Evolutionary conservation across 2,113 vertebrate species (phyloP).

Genomic region (Solea senegalensis): DNA sequence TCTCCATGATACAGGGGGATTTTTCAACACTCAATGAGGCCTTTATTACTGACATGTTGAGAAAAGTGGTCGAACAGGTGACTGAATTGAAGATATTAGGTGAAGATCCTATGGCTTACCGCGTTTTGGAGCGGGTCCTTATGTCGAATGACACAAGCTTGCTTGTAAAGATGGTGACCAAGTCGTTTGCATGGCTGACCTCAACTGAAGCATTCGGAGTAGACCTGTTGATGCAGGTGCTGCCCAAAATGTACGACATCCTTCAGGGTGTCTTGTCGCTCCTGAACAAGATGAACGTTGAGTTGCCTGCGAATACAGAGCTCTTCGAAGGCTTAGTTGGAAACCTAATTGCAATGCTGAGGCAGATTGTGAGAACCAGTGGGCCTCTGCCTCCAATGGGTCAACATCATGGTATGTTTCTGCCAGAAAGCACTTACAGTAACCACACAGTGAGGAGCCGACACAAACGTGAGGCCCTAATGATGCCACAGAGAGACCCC

Average conservation of each 20-base stretch:
- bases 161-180: slow-evolving; percentile 41
- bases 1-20: slow-evolving; percentile 23
- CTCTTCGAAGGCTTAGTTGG: slow-evolving; percentile 52
- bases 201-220: slow-evolving; percentile 60
- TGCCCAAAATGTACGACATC: slow-evolving; percentile 59
- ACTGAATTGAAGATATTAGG: slow-evolving; percentile 57
- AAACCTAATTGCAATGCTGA: slow-evolving; percentile 61
- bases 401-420: background rate
- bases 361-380: slow-evolving; percentile 50
- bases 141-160: slow-evolving; percentile 34
- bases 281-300: slow-evolving; percentile 25
- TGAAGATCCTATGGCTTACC: slow-evolving; percentile 53
- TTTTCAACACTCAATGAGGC: slow-evolving; percentile 6
- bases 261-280: slow-evolving; percentile 40
- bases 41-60: slow-evolving; percentile 39
- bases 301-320: slow-evolving; percentile 20
- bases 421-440: background rate
- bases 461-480: slow-evolving; percentile 25
- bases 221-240: slow-evolving; percentile 63
- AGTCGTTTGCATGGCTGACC: slow-evolving; percentile 65
- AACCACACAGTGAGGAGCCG: background rate
- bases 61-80: slow-evolving; percentile 39
- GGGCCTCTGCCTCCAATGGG: slow-evolving; percentile 30
- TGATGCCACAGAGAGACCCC: slow-evolving; percentile 36
- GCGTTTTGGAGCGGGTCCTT: slow-evolving; percentile 61